Evolutionary conservation across 2,888 invertebrate species (phyloP).

Genomic region (Latheticus oryzae): DNA sequence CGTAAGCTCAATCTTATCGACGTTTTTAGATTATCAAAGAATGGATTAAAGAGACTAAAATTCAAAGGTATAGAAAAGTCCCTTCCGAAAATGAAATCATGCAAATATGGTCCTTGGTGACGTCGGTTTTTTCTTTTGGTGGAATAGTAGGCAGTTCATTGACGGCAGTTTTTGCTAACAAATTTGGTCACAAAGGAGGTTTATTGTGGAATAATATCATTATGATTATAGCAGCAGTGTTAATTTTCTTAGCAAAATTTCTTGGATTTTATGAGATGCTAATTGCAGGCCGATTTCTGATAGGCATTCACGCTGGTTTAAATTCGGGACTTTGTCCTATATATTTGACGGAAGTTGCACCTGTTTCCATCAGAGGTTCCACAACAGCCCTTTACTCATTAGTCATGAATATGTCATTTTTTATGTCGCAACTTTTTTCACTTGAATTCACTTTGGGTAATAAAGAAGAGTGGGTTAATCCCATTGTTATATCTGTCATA

Average conservation of each 20-base stretch:
- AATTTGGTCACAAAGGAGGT: slow-evolving; percentile 81
- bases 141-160: slow-evolving; percentile 86
- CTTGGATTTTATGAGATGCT: slow-evolving; percentile 81
- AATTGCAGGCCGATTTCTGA: slow-evolving; percentile 80
- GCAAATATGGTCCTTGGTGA: slow-evolving; percentile 5
- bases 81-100: background rate
- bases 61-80: background rate
- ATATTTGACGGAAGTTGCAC: slow-evolving; percentile 90
- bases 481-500: too few species aligned
- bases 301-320: slow-evolving; percentile 85
- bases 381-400: slow-evolving; percentile 86
- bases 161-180: slow-evolving; percentile 74
- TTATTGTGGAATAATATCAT: slow-evolving; percentile 83
- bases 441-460: slow-evolving; percentile 83
- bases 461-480: slow-evolving; percentile 76
- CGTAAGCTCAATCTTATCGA: background rate
- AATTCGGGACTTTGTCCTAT: slow-evolving; percentile 89
- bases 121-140: slow-evolving; percentile 68
- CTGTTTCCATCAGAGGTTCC: slow-evolving; percentile 83
- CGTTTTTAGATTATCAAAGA: slow-evolving; percentile 5
- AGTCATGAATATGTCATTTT: slow-evolving; percentile 86
- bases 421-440: slow-evolving; percentile 81
- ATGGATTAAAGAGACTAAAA: background rate
- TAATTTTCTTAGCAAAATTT: slow-evolving; percentile 75
- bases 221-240: slow-evolving; percentile 75